Evolutionary conservation across 2,888 invertebrate species (phyloP).

Genomic region (Ophion costatus): DNA sequence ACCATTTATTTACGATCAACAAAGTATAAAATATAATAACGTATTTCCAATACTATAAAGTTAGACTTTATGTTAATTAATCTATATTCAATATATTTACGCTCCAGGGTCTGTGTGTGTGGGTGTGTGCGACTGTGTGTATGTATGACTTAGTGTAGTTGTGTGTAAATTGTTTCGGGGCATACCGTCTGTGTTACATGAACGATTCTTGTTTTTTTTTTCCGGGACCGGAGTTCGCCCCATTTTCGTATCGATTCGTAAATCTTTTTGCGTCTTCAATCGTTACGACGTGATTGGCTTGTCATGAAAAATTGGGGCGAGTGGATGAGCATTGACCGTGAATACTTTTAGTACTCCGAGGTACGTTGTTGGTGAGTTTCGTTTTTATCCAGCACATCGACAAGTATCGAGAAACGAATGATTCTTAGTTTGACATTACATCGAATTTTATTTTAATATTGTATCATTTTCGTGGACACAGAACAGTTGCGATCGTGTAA

Average conservation of each 20-base stretch:
- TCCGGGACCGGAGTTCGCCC: constrained; percentile 19
- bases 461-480: constrained; percentile 23
- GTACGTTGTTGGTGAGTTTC: not conserved
- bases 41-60: constrained; percentile 72
- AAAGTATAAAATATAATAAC: constrained; percentile 74
- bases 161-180: constrained; percentile 24
- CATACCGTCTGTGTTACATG: constrained; percentile 63
- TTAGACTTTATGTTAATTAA: constrained; percentile 67
- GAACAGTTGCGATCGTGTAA: constrained; percentile 21
- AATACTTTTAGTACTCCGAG: constrained; percentile 36
- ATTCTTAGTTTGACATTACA: constrained; percentile 3
- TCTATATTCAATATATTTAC: constrained; percentile 11
- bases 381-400: constrained; percentile 19
- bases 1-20: constrained; percentile 69
- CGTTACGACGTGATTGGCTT: not conserved
- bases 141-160: too few species aligned
- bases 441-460: constrained; percentile 28
- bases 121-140: not conserved
- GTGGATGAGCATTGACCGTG: not conserved
- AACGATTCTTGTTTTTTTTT: constrained; percentile 9
- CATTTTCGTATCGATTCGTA: constrained; percentile 22
- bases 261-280: not conserved
- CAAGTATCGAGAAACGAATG: constrained; percentile 11
- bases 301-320: constrained; percentile 2
- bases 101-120: constrained; percentile 29